Base-by-base conservation (phyloP, 2,888 invertebrate species). In the Thymelicus acteon region DNA sequence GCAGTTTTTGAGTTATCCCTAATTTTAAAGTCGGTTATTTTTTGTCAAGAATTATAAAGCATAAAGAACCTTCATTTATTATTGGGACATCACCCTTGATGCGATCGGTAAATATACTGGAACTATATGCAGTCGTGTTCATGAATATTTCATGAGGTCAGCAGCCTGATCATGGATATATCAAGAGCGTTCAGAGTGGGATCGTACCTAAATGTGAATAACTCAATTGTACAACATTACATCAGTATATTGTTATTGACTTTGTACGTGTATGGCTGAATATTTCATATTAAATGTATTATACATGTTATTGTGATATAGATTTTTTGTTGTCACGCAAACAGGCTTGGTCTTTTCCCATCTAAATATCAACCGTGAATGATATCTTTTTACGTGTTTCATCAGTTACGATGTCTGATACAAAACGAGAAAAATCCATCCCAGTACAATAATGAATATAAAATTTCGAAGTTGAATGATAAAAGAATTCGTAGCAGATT, bases 131-230 rank as follows among this genome's bases (percentile, higher is more conserved):
- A 72, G 74, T 74, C 83, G 79, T 81, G 80, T 74, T 75, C 73
- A 85, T 91, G 90, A 88, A 91, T 90, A 88, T 86, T 89, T 81
- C 90, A 91, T 89, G 87, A 90, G 75, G 73, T 76, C 75, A 77
- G 74, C 75, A 77, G 74, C 79, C 80, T 82, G 85, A 87, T 86
- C 85, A 84, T 64, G 48, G 63, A 40, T 70, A 64, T 64, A 70
- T 64, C 58, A 69, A 10, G 60, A 15, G 60, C 58, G 24, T 63
- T 49, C 63, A 49, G 39, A 39, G 58, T 52, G 44, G 37, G 47
- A 54, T 39, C 31, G 69, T 49, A n/a, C 37, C 44, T 49, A 62
- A 68, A 68, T 47, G 54, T 47, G 58, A 71, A 67, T 72, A 54
- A 60, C 62, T 75, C 71, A 49, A 73, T 72, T 58, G 52, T 54